Percentiles rank a stretch among this genome's conserved stretches.
Conservation (phyloP, 2,888 invertebrate genomes). For the Norana najaformis region DNA sequence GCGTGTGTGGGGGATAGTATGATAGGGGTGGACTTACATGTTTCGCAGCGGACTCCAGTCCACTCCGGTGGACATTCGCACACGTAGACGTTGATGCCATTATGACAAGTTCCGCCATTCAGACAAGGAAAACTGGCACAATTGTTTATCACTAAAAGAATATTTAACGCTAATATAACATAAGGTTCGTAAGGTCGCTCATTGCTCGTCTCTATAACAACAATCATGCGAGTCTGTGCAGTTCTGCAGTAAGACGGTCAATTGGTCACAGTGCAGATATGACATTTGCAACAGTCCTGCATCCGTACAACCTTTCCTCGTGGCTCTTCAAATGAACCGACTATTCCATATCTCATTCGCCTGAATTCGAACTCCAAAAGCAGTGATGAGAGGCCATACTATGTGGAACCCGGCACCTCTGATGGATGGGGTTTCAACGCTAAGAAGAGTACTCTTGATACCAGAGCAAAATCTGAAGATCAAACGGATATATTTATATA, state of each 20-base stretch:
- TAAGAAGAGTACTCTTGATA: background rate
- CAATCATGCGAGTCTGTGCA: no score
- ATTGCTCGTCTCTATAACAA: no score
- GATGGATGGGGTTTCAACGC: background rate
- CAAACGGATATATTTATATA: no score
- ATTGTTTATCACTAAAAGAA: background rate
- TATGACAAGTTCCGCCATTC: background rate
- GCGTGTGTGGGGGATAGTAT: background rate
- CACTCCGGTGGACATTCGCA: background rate
- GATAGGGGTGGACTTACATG: background rate
- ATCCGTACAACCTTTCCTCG: background rate
- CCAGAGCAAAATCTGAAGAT: no score
- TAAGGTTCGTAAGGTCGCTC: no score
- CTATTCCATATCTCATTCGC: background rate
- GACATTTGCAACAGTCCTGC: no score
- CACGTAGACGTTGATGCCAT: background rate
- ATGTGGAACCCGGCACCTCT: background rate
- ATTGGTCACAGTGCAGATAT: no score
- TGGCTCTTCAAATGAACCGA: background rate
- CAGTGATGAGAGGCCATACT: background rate
- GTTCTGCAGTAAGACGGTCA: constrained; percentile 67
- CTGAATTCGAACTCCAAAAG: background rate
- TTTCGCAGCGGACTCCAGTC: background rate
- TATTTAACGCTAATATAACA: no score
- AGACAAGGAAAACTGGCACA: background rate